Base-by-base conservation (phyloP, 1,140 invertebrate species). In the Nymphalis io region DNA sequence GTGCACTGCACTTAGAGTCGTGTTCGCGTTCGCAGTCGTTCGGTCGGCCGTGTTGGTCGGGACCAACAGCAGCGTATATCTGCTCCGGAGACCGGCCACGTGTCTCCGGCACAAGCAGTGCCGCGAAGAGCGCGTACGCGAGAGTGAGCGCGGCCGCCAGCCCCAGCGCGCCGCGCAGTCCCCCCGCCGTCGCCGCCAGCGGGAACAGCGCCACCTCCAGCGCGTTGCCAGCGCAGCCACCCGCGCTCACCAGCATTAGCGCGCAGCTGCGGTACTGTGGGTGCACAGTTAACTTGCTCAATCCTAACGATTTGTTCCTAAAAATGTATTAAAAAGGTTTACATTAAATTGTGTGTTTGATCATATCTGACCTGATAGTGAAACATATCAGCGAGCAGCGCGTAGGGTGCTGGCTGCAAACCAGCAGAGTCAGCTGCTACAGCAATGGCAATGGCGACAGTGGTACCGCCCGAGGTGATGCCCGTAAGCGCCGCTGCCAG, bases 351-450 rank as follows among this genome's bases (percentile, higher is more conserved):
- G 23, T 27, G 5, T 27, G 23, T 27, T 2, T 5, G 23, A 27
- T 0, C 23, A 1, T 27, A 27, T 12, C 18, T 8, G 48, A 85
- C 84, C 81, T 83, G 57, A 23, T 85, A 87, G 44, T 80, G 60
- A 62, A 87, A 87, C 79, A 84, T 82, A 39, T 87, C 85, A 0
- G 82, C 78, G 4, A 87, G 71, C 69, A 87, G 59, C 8, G 83
- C 80, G 74, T 87, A 87, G 21, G 85, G 83, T 53, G 81, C 82
- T 18, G 82, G 76, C 77, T 87, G 83, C 66, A 87, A 73, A 8
- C 85, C 85, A 0, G 72, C 78, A 39, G 80, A 80, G 75, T 85
- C 85, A 4, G 78, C 78, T 0, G 79, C 80, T 11, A 87, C 80
- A 0, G 80, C 82, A 3, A 58, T 63, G 1, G 67, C 75, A 15